These are phyloP conservation scores for Prunella strophiata DNA, from an alignment of 2,797 vertebrate species.

Conservation along the genomic window DNA sequence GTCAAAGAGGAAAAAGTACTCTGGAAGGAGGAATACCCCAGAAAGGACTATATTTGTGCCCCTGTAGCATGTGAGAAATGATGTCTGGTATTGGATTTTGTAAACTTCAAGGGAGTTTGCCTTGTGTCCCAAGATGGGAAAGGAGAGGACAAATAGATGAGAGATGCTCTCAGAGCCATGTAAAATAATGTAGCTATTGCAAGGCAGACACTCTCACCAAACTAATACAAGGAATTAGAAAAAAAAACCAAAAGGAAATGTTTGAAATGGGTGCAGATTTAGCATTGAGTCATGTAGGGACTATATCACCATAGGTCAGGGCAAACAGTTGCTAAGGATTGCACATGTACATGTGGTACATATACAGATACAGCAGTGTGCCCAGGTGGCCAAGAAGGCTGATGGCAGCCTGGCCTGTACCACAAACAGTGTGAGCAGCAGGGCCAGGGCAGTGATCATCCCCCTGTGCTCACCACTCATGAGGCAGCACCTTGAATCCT, in stretches of 20 bases:
- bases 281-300: not conserved
- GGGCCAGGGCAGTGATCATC: not conserved
- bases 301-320: not conserved
- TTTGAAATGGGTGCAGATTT: not conserved
- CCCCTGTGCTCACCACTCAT: not conserved
- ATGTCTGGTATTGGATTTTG: not conserved
- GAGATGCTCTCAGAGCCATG: accelerated
- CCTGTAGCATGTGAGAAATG: not conserved
- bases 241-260: not conserved
- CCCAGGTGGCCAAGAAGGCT: not conserved
- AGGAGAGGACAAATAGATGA: not conserved
- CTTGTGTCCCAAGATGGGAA: not conserved
- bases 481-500: not conserved
- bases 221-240: not conserved
- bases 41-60: not conserved
- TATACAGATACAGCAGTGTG: not conserved
- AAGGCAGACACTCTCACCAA: not conserved
- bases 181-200: not conserved
- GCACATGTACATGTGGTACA: no score
- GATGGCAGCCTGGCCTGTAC: not conserved
- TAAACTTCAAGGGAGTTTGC: not conserved
- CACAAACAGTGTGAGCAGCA: not conserved
- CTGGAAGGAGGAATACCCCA: not conserved
- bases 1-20: not conserved
- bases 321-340: not conserved